Evolutionary conservation across 1,140 invertebrate species (phyloP), one percentile per base, ranked within the genome.

Genomic region (Drosophila suzukii): DNA sequence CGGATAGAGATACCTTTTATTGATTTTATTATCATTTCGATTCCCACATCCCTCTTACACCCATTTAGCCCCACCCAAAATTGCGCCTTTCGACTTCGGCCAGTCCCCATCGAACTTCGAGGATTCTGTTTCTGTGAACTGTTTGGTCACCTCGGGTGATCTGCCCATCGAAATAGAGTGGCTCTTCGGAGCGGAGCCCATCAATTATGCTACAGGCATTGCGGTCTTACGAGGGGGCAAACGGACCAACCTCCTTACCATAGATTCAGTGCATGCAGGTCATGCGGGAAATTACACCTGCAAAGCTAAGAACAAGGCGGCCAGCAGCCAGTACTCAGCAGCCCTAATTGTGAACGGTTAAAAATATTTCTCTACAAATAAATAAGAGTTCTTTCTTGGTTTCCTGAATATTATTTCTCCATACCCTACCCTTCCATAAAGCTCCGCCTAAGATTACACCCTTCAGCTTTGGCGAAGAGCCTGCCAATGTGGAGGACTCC

Each of bases 131-230:
- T 95, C 94, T 3, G 93, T 96, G 17, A 94, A 94, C 41, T 99
- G 98, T 92, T 94, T 96, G 36, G 95, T 98, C 12, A 95, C 95
- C 70, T 97, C 97, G 83, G 97, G 97, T 11, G 97, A 98, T 91
- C 93, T 95, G 66, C 97, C 97, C 4, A 93, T 98, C 65, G 95
- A 95, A 47, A 96, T 97, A 67, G 93, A 93, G 34, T 98, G 97
- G 97, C 94, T 95, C 47, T 96, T 96, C 78, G 94, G 96, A 72
- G 94, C 94, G 53, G 92, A 94, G 11, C 57, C 81, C 15, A 83
- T 91, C 0, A 91, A 77, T 61, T 84, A 66, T 36, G 77, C 78
- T 43, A 78, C 83, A 0, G 91, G 91, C 49, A 78, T 91, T n/a
- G 81, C 91, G 1, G 81, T 92, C 6, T 4, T 92, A 1, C 76